phyloP scores from a whole-genome alignment of 2,113 vertebrate genomes.

The Vimba vimba region DNA sequence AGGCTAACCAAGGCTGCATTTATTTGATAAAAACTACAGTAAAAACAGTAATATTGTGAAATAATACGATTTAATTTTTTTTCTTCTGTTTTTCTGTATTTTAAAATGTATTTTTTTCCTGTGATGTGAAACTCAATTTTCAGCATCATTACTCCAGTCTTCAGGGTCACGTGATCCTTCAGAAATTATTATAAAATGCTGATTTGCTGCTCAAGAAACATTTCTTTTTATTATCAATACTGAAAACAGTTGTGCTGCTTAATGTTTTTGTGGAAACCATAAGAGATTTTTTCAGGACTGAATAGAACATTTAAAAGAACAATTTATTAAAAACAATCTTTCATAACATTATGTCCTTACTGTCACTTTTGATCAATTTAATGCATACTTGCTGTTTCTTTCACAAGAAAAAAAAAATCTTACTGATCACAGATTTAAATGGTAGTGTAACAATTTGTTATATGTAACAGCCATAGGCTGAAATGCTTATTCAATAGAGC shows the following conservation, averaged over 20 bases:
- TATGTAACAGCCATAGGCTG: neutral
- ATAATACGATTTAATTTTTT: too few relatives aligned
- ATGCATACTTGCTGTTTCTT: neutral
- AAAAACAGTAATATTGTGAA: too few relatives aligned
- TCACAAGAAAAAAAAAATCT: neutral
- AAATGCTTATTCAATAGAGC: constrained; percentile 15
- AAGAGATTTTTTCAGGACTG: neutral
- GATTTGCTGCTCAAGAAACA: neutral
- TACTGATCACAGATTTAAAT: neutral
- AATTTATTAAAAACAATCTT: neutral
- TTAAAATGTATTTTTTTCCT: too few relatives aligned
- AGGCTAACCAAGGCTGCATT: too few relatives aligned
- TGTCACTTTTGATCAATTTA: neutral
- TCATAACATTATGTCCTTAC: neutral
- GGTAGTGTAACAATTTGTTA: neutral
- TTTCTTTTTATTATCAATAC: neutral
- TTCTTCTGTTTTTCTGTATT: too few relatives aligned
- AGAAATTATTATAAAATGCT: neutral
- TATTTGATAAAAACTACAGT: too few relatives aligned
- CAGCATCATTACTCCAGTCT: neutral
- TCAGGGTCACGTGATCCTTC: neutral
- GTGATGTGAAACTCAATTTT: too few relatives aligned
- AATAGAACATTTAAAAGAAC: neutral
- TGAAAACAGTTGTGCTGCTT: neutral
- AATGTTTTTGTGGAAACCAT: neutral